phyloP scores from a whole-genome alignment of 2,113 vertebrate species.

The Baryphthengus martii region DNA sequence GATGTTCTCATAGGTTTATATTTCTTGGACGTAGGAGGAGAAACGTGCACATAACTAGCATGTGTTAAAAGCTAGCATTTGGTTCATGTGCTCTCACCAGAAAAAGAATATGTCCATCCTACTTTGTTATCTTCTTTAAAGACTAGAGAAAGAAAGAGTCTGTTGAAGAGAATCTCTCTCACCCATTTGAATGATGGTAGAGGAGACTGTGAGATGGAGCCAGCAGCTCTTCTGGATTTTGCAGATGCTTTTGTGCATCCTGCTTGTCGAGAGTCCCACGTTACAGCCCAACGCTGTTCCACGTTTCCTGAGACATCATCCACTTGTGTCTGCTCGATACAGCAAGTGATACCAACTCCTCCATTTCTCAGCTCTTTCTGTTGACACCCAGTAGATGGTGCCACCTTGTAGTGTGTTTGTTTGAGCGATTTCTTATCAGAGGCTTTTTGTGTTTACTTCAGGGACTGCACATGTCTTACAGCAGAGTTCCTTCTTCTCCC shows the following conservation, averaged over 20 bases:
- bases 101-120: background rate
- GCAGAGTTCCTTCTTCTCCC: background rate
- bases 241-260: background rate
- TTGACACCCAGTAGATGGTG: slow-evolving; percentile 11
- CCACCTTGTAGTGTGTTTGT: background rate
- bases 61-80: background rate
- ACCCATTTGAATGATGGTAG: background rate
- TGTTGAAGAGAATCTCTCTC: background rate
- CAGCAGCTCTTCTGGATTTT: background rate
- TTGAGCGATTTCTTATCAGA: background rate
- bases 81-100: background rate
- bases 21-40: background rate
- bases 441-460: background rate
- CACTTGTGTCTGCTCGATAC: background rate
- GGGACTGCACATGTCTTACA: background rate
- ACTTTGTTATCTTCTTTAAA: background rate
- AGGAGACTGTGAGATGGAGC: background rate
- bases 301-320: background rate
- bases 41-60: background rate
- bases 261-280: accelerated
- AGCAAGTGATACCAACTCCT: background rate
- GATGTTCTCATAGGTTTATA: background rate
- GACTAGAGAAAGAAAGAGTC: background rate
- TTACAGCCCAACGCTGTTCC: background rate
- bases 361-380: background rate